Evolutionary conservation across 2,888 invertebrate species (phyloP).

Genomic region (Noctua comes): DNA sequence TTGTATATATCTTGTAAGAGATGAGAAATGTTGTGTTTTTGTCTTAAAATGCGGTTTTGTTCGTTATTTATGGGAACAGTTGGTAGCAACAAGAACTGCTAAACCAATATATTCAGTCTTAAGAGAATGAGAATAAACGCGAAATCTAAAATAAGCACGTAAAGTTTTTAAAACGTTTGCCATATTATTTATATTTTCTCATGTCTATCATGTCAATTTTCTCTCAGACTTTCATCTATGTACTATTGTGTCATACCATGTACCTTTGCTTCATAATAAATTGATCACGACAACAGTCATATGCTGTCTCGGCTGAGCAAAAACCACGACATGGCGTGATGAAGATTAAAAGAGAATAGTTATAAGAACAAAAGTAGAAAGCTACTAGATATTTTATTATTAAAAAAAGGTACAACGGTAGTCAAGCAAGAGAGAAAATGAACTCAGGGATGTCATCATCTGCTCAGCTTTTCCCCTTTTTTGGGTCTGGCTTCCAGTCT

Average conservation of each 20-base stretch:
- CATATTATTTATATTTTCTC: conserved; percentile 10
- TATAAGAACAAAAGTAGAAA: background rate
- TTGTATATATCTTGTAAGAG: conserved; percentile 11
- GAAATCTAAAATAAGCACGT: conserved; percentile 2
- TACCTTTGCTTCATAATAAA: background rate
- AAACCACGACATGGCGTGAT: background rate
- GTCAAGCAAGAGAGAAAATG: background rate
- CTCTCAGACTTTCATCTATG: background rate
- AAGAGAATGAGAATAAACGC: background rate
- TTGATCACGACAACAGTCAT: conserved; percentile 15
- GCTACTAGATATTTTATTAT: too few relatives aligned
- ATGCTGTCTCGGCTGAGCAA: background rate
- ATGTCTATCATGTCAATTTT: conserved; percentile 17
- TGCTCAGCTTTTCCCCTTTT: background rate
- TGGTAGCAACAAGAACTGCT: background rate
- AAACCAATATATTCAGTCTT: background rate
- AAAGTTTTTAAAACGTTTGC: conserved; percentile 15
- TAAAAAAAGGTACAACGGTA: background rate
- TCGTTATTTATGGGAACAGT: conserved; percentile 4
- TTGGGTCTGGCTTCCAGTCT: background rate
- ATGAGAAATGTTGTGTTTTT: conserved; percentile 17
- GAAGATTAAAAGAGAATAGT: background rate
- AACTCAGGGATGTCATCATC: background rate
- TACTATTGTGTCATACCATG: background rate
- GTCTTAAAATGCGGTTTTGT: background rate